phyloP scores from a whole-genome alignment of 1,140 invertebrate genomes.

The Aphidius ervi region DNA sequence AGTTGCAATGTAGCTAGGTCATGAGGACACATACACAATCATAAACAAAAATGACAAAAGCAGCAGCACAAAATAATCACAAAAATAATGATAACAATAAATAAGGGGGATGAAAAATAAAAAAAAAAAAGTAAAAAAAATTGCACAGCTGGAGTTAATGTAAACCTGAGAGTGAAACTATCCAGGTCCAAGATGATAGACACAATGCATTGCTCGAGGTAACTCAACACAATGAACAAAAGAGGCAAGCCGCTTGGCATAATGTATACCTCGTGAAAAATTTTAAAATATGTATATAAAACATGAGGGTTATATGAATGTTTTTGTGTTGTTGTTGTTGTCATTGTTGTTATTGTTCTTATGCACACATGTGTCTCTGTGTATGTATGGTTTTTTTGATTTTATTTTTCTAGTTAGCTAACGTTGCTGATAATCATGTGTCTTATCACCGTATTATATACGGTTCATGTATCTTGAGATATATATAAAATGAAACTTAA shows the following conservation, averaged over 20 bases:
- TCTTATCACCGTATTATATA: no score
- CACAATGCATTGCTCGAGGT: constrained; percentile 36
- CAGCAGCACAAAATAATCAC: not conserved
- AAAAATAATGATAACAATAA: constrained; percentile 1
- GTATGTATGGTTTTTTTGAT: no score
- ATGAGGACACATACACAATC: constrained; percentile 1
- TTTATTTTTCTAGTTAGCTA: no score
- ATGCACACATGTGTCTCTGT: not conserved
- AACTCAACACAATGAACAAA: constrained; percentile 48
- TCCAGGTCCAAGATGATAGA: constrained; percentile 30
- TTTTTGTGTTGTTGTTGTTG: constrained; percentile 1
- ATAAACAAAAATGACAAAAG: not conserved
- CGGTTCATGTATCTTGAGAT: no score
- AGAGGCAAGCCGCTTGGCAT: constrained; percentile 30
- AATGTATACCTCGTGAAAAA: constrained; percentile 35
- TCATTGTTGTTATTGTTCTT: constrained; percentile 15
- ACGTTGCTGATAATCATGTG: no score
- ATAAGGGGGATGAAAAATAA: not conserved
- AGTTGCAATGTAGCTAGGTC: constrained; percentile 6
- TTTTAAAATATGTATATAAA: not conserved
- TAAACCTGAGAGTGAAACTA: constrained; percentile 31
- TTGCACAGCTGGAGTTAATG: constrained; percentile 20
- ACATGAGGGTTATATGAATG: no score
- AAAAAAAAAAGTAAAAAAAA: constrained; percentile 22
- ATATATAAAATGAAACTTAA: no score